Base-by-base conservation (phyloP, 2,113 vertebrate species). In the Perca flavescens region DNA sequence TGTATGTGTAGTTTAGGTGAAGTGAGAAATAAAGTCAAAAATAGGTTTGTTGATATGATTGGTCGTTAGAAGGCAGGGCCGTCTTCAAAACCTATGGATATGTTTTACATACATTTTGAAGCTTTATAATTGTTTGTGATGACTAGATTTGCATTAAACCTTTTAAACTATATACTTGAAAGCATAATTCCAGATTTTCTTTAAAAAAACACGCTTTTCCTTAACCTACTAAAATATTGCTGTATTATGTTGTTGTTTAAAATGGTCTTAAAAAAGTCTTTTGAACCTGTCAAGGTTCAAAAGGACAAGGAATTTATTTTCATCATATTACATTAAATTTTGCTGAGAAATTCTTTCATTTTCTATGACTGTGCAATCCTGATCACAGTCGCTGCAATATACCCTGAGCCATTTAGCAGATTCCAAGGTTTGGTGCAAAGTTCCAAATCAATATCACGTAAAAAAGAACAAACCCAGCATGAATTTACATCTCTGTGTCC, bases 401-500 rank as follows among this genome's bases (percentile, higher is more conserved):
- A 58, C n/a, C 22, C 49, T 9, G 28, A 79, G 47, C 66, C 22
- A 68, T 81, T 71, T 72, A 53, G 14, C 50, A 68, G 49, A 50
- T 36, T 22, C 31, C 54, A 69, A 66, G 46, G 25, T 74, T 57
- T 81, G 71, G 58, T 57, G 25, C 11, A 69, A 58, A 75, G 60
- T 77, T 72, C n/a, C 5, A 54, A 82, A 80, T 80, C 67, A 72
- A 36, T 69, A 46, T 57, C 6, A 34, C 68, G 11, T 57, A 50
- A 60, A 61, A 54, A 74, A 57, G 28, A 76, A 69, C 8, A 78
- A 70, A 66, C 15, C 46, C 56, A 69, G 72, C 25, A 74, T 56
- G 19, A 74, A 80, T 86, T 87, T 77, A 43, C 77, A 81, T 65
- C 66, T 12, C 61, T 58, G 56, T 68, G 49, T 82, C 61, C 47